Base-by-base conservation (phyloP, 2,797 vertebrate species). In the Gobionotothen gibberifrons region DNA sequence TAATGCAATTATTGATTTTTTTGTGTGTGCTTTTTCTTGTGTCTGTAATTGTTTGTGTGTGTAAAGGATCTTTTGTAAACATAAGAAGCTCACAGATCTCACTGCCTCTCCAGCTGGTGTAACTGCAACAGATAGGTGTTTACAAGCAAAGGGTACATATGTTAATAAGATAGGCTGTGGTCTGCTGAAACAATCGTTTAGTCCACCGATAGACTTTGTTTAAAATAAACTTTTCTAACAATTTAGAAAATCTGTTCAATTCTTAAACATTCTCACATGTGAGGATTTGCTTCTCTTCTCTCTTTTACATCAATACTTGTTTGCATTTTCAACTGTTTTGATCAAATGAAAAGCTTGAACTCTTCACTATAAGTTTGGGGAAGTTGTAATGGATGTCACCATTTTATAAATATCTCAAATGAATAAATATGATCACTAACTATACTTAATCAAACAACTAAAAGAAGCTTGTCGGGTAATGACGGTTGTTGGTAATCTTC, bases 1-100 rank as follows among this genome's bases (percentile, higher is more conserved):
- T 42, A 72, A 65, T 64, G 43, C 54, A 43, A 16, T 63, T 74
- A 82, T 80, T 84, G 73, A 78, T 84, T 74, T 79, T 57, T 79
- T 72, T 57, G 5, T 53, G 65, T 49, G 65, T 17, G 74, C 14
- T 17, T 40, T 26, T 26, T 26, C 26, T 26, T 26, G 4, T 26
- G 39, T 49, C 12, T 58, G 10, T 22, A 32, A 16, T 53, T 65
- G 32, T 55, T 3, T 56, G 22, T 44, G 49, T n/a, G 39, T n/a
- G 36, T 58, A 9, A 40, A 42, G 22, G 52, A 56, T 40, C 22
- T 16, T 56, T 42, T 49, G 48, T 62, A 32, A 78, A 67, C 61
- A 36, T 48, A 54, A 26, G 12, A 63, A 4, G 8, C 46, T 54
- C 57, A 14, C 54, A 54, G 48, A 69, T 62, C 22, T 48, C 14